Conservation (phyloP, 2,797 vertebrate species). For the Dendrocincla fuliginosa region DNA sequence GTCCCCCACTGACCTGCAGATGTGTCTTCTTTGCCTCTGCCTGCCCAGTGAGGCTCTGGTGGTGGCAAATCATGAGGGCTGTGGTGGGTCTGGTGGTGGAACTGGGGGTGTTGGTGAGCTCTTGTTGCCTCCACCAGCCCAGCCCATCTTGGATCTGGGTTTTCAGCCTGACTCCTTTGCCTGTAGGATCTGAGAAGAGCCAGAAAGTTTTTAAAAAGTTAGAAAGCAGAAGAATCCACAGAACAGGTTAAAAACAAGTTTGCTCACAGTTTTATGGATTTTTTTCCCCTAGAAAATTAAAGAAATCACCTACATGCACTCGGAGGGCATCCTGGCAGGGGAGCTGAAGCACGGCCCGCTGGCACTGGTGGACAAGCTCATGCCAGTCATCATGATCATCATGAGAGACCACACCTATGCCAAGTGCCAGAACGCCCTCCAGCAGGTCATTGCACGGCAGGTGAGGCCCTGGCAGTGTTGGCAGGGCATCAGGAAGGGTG, state of each 20-base stretch:
- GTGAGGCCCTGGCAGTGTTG: slow-evolving; percentile 63
- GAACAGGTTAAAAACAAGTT: neutral
- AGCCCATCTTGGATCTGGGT: neutral
- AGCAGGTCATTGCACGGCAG: slow-evolving; percentile 94
- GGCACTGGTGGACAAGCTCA: slow-evolving; percentile 95
- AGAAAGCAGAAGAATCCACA: neutral
- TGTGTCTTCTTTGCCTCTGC: accelerated
- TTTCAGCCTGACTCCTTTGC: neutral
- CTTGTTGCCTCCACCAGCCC: neutral
- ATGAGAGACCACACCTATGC: slow-evolving; percentile 94
- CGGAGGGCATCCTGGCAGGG: slow-evolving; percentile 95
- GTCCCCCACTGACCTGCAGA: neutral
- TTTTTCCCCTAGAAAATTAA: slow-evolving; percentile 90
- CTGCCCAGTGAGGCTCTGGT: neutral
- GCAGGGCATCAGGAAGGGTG: neutral
- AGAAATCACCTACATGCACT: slow-evolving; percentile 99
- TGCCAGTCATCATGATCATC: slow-evolving; percentile 99
- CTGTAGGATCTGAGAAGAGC: accelerated
- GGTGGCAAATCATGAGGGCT: accelerated
- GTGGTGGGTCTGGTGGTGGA: neutral
- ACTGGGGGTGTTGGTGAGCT: neutral
- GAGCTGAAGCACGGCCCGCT: slow-evolving; percentile 96
- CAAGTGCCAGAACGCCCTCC: slow-evolving; percentile 98
- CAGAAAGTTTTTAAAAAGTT: neutral
- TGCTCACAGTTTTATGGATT: neutral